Evolutionary conservation across 2,797 vertebrate species (phyloP).

Genomic region (Coregonus suidteri): DNA sequence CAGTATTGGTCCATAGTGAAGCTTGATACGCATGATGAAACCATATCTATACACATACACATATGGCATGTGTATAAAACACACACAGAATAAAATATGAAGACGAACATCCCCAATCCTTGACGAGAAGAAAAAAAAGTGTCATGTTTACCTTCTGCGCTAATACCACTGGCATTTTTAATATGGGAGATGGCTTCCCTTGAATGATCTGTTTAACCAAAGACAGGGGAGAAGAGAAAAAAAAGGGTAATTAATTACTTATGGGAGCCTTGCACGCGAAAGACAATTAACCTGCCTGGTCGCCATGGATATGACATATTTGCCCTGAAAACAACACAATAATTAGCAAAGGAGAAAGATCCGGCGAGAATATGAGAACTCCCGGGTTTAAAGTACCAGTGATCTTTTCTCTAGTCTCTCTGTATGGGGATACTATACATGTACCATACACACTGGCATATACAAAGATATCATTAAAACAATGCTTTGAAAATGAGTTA

Average conservation of each 20-base stretch:
- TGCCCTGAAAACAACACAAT: slow-evolving; percentile 99
- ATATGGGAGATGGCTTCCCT: slow-evolving; percentile 92
- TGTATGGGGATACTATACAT: slow-evolving; percentile 60
- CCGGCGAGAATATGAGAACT: slow-evolving; percentile 99
- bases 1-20: not conserved
- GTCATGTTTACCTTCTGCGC: slow-evolving; percentile 94
- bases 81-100: slow-evolving; percentile 32
- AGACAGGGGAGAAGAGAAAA: slow-evolving; percentile 89
- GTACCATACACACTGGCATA: slow-evolving; percentile 39
- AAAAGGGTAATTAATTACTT: slow-evolving; percentile 99
- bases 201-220: slow-evolving; percentile 99
- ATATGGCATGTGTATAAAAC: not conserved
- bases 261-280: slow-evolving; percentile 99
- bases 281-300: slow-evolving; percentile 99
- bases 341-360: slow-evolving; percentile 99
- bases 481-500: not conserved
- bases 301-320: slow-evolving; percentile 99
- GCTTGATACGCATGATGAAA: not conserved
- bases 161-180: slow-evolving; percentile 84
- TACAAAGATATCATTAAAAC: slow-evolving; percentile 1
- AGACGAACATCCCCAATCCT: slow-evolving; percentile 63
- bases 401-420: slow-evolving; percentile 83
- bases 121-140: slow-evolving; percentile 77
- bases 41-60: no score
- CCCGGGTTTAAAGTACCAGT: slow-evolving; percentile 96